phyloP scores from a whole-genome alignment of 1,140 invertebrate species.

The Hesperophylax magnus region DNA sequence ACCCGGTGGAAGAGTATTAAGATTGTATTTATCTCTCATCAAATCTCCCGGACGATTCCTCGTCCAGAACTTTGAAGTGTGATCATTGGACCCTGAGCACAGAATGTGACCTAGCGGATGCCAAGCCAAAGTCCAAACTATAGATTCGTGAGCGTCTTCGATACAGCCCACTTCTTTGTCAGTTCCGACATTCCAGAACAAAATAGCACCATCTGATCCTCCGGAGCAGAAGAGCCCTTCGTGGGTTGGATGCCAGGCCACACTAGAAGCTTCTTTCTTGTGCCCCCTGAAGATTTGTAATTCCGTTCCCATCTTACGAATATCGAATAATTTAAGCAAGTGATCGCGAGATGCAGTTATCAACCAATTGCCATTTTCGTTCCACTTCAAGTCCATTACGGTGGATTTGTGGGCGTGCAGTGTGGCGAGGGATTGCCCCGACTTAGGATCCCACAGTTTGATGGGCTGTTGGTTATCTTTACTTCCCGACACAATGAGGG shows the following conservation, averaged over 20 bases:
- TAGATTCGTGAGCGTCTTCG: constrained; percentile 98
- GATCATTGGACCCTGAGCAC: constrained; percentile 98
- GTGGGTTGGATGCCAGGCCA: constrained; percentile 98
- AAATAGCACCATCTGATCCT: constrained; percentile 96
- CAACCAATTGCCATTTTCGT: constrained; percentile 99
- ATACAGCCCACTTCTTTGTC: constrained; percentile 99
- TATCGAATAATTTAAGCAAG: constrained; percentile 97
- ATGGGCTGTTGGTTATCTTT: constrained; percentile 99
- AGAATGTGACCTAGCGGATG: constrained; percentile 99
- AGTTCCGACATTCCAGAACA: constrained; percentile 98
- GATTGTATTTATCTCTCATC: constrained; percentile 97
- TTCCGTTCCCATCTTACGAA: constrained; percentile 94
- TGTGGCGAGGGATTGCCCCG: constrained; percentile 89
- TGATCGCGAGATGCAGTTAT: constrained; percentile 99
- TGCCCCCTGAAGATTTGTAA: constrained; percentile 97
- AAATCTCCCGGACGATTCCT: constrained; percentile 97
- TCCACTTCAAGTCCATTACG: constrained; percentile 99
- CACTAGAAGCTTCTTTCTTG: constrained; percentile 97
- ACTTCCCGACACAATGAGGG: constrained; percentile 96
- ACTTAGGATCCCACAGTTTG: constrained; percentile 99
- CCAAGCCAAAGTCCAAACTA: constrained; percentile 99
- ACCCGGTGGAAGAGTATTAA: constrained; percentile 92
- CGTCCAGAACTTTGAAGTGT: constrained; percentile 99
- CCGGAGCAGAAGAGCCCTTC: constrained; percentile 97
- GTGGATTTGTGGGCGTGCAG: constrained; percentile 99